Conservation (phyloP, 2,888 invertebrate species). For the Vandiemenella viatica region DNA sequence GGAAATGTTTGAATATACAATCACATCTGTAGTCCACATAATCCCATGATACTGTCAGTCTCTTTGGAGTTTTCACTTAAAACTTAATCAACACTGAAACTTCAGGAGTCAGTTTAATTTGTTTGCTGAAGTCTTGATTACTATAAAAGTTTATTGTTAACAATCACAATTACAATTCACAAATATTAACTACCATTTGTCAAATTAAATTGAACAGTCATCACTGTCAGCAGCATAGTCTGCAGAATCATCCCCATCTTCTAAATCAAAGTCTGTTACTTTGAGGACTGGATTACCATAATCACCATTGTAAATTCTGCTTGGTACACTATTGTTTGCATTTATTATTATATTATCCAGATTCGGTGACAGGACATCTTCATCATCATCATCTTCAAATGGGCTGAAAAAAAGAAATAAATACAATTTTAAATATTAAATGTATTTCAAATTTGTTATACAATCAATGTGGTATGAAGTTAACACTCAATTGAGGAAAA, state of each 20-base stretch:
- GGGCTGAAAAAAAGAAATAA: slow-evolving; percentile 36
- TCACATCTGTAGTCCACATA: too few species aligned
- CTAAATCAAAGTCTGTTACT: slow-evolving; percentile 17
- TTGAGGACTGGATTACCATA: slow-evolving; percentile 9
- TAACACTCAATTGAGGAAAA: too few species aligned
- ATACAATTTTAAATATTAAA: slow-evolving; percentile 13
- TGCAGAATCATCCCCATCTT: slow-evolving; percentile 19
- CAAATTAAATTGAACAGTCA: slow-evolving; percentile 18
- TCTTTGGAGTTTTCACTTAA: too few species aligned
- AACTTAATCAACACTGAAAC: too few species aligned
- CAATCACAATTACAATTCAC: too few species aligned
- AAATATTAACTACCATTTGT: too few species aligned
- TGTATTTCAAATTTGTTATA: slow-evolving; percentile 24
- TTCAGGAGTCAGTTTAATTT: too few species aligned
- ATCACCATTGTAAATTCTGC: neutral
- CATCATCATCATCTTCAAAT: slow-evolving; percentile 50
- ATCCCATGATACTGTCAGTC: too few species aligned
- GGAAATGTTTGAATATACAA: too few species aligned
- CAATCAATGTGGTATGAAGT: too few species aligned
- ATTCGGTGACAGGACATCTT: slow-evolving; percentile 52
- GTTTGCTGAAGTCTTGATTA: too few species aligned
- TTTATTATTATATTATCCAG: slow-evolving; percentile 39
- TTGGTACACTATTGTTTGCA: slow-evolving; percentile 5
- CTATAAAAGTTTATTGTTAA: too few species aligned
- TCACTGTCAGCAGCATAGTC: slow-evolving; percentile 21